These are phyloP conservation scores for Eucera pruinosa DNA, from an alignment of 2,888 invertebrate genomes.

Conservation along the genomic window DNA sequence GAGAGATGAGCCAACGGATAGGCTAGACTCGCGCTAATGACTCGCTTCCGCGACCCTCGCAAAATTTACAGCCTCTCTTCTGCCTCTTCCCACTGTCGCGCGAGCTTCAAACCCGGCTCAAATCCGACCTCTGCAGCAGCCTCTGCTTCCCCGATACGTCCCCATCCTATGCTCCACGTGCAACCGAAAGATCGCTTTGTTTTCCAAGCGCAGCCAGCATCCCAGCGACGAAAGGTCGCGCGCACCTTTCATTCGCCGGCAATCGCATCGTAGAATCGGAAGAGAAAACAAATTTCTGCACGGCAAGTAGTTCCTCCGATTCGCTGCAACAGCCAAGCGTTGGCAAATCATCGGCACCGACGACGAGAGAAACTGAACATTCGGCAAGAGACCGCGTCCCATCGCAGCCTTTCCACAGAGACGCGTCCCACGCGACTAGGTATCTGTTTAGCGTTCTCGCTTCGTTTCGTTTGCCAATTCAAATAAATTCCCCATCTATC, in stretches of 20 bases:
- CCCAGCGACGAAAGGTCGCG: too few relatives aligned
- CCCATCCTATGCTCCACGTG: too few relatives aligned
- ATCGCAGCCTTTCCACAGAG: too few relatives aligned
- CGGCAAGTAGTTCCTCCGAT: background rate
- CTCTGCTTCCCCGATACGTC: too few relatives aligned
- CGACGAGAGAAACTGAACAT: too few relatives aligned
- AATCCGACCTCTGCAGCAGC: too few relatives aligned
- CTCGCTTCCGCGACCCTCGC: conserved; percentile 56
- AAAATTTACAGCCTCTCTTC: conserved; percentile 45
- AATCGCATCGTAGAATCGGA: conserved; percentile 9
- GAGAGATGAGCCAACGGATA: conserved; percentile 41
- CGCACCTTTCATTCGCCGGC: background rate
- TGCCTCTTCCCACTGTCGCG: background rate
- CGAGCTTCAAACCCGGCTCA: background rate
- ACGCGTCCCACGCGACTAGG: background rate
- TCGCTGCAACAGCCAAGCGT: too few relatives aligned
- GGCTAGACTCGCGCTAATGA: conserved; percentile 32
- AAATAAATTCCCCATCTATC: conserved; percentile 48
- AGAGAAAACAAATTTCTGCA: conserved; percentile 4
- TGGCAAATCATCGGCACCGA: too few relatives aligned
- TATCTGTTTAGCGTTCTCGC: conserved; percentile 55
- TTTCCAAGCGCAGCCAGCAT: too few relatives aligned
- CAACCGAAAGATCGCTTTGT: too few relatives aligned
- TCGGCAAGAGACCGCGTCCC: too few relatives aligned
- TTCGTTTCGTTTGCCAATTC: conserved; percentile 57